phyloP scores from a whole-genome alignment of 2,113 vertebrate genomes.

The Mixornis gularis region DNA sequence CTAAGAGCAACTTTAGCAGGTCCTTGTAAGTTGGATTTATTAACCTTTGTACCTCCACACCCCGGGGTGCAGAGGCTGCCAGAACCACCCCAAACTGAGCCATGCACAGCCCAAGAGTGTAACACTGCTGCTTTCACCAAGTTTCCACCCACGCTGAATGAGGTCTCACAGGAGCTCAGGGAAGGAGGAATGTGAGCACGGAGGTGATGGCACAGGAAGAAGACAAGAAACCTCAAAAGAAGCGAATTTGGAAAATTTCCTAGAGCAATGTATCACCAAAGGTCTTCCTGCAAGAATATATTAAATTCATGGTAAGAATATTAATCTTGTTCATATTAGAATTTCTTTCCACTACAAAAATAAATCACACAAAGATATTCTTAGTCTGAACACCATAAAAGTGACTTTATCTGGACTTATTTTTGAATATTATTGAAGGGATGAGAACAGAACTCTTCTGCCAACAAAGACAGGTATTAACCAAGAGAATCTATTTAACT shows the following conservation, averaged over 20 bases:
- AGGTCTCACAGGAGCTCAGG: neutral
- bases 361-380: neutral
- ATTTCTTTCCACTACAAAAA: neutral
- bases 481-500: neutral
- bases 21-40: neutral
- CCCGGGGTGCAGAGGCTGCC: neutral
- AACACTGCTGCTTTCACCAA: neutral
- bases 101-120: neutral
- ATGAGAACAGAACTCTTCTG: neutral
- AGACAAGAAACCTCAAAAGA: neutral
- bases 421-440: neutral
- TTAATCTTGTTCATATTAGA: neutral
- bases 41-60: neutral
- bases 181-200: accelerated
- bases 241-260: neutral
- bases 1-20: neutral
- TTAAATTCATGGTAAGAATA: neutral
- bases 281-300: neutral
- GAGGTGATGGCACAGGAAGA: neutral
- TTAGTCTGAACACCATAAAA: neutral
- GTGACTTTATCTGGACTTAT: neutral
- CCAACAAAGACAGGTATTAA: neutral
- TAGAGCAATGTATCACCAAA: neutral
- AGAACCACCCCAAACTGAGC: neutral
- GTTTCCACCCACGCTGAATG: accelerated